Percentiles rank a stretch among this genome's conserved stretches.
phyloP scores from a whole-genome alignment of 2,113 vertebrate genomes.

The Pedetes capensis region DNA sequence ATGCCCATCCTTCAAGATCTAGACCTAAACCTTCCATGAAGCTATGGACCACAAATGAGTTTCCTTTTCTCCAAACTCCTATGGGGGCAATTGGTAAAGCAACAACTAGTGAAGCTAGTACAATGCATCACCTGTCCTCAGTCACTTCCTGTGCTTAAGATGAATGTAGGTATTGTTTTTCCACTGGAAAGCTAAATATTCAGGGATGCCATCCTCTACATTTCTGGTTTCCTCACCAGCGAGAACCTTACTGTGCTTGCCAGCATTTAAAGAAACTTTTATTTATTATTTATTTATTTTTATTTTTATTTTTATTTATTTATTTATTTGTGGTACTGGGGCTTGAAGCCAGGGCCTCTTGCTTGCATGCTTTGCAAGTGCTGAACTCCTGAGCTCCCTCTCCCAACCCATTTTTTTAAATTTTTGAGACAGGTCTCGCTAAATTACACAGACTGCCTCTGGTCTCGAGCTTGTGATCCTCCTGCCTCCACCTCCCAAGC shows the following conservation, averaged over 20 bases:
- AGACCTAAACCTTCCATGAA: background rate
- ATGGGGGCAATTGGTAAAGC: background rate
- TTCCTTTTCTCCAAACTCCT: background rate
- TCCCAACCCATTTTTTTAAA: too few relatives aligned
- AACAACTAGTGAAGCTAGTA: background rate
- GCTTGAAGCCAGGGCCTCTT: too few relatives aligned
- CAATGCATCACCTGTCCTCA: background rate
- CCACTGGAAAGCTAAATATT: background rate
- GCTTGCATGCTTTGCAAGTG: too few relatives aligned
- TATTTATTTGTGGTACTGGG: too few relatives aligned
- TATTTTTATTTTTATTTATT: too few relatives aligned
- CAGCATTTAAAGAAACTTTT: background rate
- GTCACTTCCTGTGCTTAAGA: background rate
- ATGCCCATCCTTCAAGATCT: background rate
- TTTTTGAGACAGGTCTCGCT: too few relatives aligned
- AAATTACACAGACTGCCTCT: too few relatives aligned
- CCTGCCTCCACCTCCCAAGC: too few relatives aligned
- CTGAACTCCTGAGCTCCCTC: too few relatives aligned
- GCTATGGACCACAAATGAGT: background rate
- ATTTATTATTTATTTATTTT: too few relatives aligned
- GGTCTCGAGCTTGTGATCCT: too few relatives aligned
- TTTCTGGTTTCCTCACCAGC: background rate
- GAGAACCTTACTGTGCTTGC: background rate
- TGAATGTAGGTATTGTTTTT: background rate
- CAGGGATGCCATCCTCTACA: background rate